Evolutionary conservation across 37 sponge, comb jelly and placozoan genomes (phyloP).

Genomic region (Dysidea cf. avara): DNA sequence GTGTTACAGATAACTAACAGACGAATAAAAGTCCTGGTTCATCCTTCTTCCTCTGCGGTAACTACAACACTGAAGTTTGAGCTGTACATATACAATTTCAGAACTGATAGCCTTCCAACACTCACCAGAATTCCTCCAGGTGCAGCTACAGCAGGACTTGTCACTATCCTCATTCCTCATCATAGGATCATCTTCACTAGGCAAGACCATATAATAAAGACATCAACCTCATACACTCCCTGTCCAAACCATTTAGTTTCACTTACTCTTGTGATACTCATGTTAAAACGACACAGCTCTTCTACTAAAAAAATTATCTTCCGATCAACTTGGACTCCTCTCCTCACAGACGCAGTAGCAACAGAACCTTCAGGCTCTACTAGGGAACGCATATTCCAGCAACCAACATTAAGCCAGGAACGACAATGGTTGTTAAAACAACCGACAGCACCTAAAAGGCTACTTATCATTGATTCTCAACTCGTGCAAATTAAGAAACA

Average conservation of each 20-base stretch:
- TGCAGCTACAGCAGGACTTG: too few relatives aligned
- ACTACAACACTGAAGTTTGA: too few relatives aligned
- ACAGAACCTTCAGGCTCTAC: constrained; percentile 14
- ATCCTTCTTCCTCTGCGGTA: too few relatives aligned
- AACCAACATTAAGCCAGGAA: too few relatives aligned
- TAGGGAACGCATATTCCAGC: not conserved
- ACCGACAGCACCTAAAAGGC: too few relatives aligned
- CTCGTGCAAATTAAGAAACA: not conserved
- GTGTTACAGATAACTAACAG: too few relatives aligned
- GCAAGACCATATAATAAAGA: not conserved
- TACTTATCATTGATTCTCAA: not conserved
- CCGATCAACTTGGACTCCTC: constrained; percentile 24
- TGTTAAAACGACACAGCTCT: constrained; percentile 3
- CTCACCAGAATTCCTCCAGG: constrained; percentile 12
- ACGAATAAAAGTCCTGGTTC: too few relatives aligned
- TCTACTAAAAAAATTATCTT: constrained; percentile 23
- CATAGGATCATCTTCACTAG: not conserved
- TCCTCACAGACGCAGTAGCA: too few relatives aligned
- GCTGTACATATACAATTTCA: constrained; percentile 14
- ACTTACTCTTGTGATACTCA: constrained; percentile 6
- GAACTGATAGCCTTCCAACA: constrained; percentile 25
- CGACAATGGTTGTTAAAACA: too few relatives aligned
- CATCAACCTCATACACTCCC: constrained; percentile 7
- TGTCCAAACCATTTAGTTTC: constrained; percentile 23
- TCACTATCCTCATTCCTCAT: constrained; percentile 11